Conservation (phyloP, 2,797 vertebrate genomes). For the Galago senegalensis region DNA sequence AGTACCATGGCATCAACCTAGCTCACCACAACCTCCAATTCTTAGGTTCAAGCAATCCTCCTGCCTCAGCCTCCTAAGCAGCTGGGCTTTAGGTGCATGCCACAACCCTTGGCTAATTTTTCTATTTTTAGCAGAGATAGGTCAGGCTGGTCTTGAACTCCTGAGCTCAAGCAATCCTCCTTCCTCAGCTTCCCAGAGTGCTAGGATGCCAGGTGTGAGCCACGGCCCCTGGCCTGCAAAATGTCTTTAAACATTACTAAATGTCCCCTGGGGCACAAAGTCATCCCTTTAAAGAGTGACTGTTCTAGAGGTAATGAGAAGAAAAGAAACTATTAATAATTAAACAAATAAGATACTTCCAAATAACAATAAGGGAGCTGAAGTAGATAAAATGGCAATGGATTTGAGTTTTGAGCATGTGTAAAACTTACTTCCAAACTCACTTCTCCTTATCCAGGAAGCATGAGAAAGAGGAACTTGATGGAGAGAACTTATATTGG, state of each 20-base stretch:
- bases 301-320: not conserved
- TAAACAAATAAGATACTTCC: slow-evolving; percentile 1
- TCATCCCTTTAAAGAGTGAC: not conserved
- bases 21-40: too few relatives aligned
- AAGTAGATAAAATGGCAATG: not conserved
- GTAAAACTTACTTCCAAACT: not conserved
- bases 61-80: too few relatives aligned
- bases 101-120: too few relatives aligned
- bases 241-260: not conserved
- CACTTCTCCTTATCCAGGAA: not conserved
- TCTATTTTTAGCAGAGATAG: too few relatives aligned
- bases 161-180: too few relatives aligned
- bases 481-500: not conserved
- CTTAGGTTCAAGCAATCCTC: too few relatives aligned
- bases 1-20: too few relatives aligned
- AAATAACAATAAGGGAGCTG: not conserved
- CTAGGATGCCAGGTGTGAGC: too few relatives aligned
- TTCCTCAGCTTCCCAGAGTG: too few relatives aligned
- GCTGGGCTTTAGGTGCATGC: too few relatives aligned
- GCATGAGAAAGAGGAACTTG: not conserved
- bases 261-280: not conserved
- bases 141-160: too few relatives aligned
- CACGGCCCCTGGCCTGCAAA: not conserved
- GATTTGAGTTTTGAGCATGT: not conserved
- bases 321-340: not conserved